A percentile compares a stretch with the other conserved stretches of the same genome.
Conservation (phyloP, 2,113 vertebrate species). For the Eurystomus gularis region DNA sequence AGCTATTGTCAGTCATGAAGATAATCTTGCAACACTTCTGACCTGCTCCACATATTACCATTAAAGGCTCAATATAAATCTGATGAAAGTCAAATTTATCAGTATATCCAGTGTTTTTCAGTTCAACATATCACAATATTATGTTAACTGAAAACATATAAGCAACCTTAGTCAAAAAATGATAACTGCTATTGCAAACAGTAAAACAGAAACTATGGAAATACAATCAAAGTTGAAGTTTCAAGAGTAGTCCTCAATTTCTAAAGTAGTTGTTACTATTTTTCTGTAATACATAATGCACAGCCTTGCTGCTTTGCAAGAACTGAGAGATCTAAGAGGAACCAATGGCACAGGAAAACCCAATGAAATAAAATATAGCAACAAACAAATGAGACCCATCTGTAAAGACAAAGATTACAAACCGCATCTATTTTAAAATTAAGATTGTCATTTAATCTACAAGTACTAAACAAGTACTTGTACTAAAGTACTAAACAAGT, state of each 20-base stretch:
- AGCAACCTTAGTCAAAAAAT: neutral
- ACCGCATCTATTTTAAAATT: neutral
- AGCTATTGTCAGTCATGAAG: neutral
- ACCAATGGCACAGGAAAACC: neutral
- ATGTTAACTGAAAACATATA: neutral
- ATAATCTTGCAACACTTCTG: neutral
- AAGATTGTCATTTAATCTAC: neutral
- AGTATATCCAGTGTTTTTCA: neutral
- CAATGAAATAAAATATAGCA: neutral
- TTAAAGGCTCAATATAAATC: neutral
- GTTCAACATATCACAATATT: neutral
- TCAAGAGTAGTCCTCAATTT: neutral
- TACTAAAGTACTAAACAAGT: too few relatives aligned
- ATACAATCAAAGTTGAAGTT: neutral
- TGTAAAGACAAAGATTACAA: neutral
- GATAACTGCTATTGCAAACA: neutral
- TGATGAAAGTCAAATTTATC: neutral
- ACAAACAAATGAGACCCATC: neutral
- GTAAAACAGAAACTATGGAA: neutral
- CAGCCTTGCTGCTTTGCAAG: neutral
- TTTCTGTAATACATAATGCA: neutral
- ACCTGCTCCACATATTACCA: neutral
- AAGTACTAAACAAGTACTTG: neutral
- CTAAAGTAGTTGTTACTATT: neutral
- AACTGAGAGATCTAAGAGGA: neutral